Base-by-base conservation (phyloP, 1,140 invertebrate species). In the Pseudomyrmex concolor region DNA sequence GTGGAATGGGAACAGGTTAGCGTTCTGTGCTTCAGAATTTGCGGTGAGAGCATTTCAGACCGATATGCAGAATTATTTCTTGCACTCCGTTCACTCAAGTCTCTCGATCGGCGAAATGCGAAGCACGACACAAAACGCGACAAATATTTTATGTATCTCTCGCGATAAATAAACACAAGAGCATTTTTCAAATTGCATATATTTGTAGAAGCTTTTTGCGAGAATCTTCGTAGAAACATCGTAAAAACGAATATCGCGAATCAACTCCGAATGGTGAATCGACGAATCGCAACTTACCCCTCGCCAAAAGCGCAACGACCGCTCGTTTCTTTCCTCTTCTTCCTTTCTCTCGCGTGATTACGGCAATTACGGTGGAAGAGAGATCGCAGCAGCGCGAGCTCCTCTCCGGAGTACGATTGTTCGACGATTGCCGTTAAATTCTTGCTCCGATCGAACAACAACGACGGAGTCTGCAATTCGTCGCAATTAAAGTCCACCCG, bases 401-500 rank as follows among this genome's bases (percentile, higher is more conserved):
- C 25, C 10, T 77, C 34, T 55, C 25, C 17, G 54, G 55, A 45
- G 7, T n/a, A 12, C 15, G 73, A 67, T 55, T 77, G 48, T 19
- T 10, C 15, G 25, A 62, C 62, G 66, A 71, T 62, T 59, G 50
- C 57, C 48, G 71, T 77, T 87, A 83, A 87, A 86, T 87, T 71
- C 66, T 19, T 50, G 66, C 74, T 10, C 22, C 13, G 15, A 9
- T 7, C 19, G 48, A 15, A 68, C 19, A 64, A 68, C 17, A 43
- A 22, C 62, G 59, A 19, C 15, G 43, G 25, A 62, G 9, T 13
- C 72, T 73, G 67, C 80, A 86, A 81, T 85, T 85, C 72, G 83
- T 73, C 51, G 83, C 87, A 87, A 88, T 88, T 88, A 88, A 83
- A 84, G 77, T 19, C 57, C 62, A 59, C 62, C 34, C 22, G 73